phyloP scores from a whole-genome alignment of 2,113 vertebrate genomes.

The Trachemys scripta region DNA sequence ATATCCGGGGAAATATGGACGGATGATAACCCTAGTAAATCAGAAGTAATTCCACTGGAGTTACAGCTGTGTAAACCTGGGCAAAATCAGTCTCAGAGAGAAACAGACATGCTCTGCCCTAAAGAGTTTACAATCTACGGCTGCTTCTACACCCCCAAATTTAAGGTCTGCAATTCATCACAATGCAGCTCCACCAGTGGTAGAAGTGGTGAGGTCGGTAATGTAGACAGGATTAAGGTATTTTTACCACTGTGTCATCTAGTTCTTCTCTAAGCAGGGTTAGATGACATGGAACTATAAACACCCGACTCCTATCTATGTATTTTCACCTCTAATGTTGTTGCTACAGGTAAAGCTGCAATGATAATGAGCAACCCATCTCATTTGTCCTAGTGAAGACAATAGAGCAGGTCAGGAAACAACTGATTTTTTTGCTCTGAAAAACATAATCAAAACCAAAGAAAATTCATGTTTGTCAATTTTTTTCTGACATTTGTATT shows the following conservation, averaged over 20 bases:
- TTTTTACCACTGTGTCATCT: not conserved
- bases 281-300: not conserved
- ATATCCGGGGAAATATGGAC: no score
- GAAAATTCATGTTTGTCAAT: not conserved
- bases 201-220: not conserved
- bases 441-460: not conserved
- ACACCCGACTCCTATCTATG: not conserved
- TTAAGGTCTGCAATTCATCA: not conserved
- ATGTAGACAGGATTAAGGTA: not conserved
- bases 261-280: not conserved
- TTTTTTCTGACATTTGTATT: not conserved
- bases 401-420: not conserved
- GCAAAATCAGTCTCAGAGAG: not conserved
- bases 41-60: not conserved
- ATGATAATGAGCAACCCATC: not conserved
- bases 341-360: not conserved
- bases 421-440: not conserved
- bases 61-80: not conserved
- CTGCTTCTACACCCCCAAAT: not conserved
- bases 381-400: not conserved
- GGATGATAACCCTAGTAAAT: no score
- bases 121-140: not conserved
- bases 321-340: not conserved
- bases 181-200: not conserved
- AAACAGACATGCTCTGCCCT: not conserved